Conservation (phyloP, 2,797 vertebrate genomes). For the Tragelaphus eurycerus region DNA sequence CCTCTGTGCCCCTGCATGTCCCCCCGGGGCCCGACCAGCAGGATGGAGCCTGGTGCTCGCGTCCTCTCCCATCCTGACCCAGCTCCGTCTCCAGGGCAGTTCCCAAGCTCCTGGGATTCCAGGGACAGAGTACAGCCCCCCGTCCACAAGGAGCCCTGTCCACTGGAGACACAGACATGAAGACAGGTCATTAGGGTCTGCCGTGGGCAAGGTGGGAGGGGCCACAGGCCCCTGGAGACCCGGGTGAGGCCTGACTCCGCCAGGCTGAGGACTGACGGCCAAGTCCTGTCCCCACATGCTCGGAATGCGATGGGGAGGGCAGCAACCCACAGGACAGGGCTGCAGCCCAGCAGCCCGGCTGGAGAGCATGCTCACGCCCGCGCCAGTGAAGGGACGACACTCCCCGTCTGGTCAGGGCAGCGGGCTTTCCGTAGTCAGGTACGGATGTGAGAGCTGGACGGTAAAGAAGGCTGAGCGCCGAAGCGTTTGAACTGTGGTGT, state of each 20-base stretch:
- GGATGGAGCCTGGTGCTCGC: not conserved
- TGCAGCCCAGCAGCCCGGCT: fast-evolving
- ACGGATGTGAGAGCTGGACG: not conserved
- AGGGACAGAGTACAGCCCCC: fast-evolving
- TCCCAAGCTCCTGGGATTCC: not conserved
- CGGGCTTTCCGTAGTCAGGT: not conserved
- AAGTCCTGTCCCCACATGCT: fast-evolving
- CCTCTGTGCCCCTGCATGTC: fast-evolving
- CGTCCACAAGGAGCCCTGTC: fast-evolving
- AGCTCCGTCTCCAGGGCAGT: fast-evolving
- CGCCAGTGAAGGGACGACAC: fast-evolving
- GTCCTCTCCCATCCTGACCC: not conserved
- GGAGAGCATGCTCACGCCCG: fast-evolving
- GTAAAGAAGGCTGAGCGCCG: not conserved
- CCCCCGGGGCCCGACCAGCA: fast-evolving
- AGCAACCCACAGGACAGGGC: fast-evolving
- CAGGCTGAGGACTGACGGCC: fast-evolving
- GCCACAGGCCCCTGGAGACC: fast-evolving
- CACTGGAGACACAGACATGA: no score
- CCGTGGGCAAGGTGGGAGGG: no score
- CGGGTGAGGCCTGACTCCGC: not conserved
- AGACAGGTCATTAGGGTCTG: fast-evolving
- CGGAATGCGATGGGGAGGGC: fast-evolving
- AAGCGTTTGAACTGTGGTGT: not conserved
- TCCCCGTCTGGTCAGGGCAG: not conserved